A percentile compares a stretch with the other conserved stretches of the same genome.
phyloP scores from a whole-genome alignment of 2,888 invertebrate species.

The Arctia plantaginis region DNA sequence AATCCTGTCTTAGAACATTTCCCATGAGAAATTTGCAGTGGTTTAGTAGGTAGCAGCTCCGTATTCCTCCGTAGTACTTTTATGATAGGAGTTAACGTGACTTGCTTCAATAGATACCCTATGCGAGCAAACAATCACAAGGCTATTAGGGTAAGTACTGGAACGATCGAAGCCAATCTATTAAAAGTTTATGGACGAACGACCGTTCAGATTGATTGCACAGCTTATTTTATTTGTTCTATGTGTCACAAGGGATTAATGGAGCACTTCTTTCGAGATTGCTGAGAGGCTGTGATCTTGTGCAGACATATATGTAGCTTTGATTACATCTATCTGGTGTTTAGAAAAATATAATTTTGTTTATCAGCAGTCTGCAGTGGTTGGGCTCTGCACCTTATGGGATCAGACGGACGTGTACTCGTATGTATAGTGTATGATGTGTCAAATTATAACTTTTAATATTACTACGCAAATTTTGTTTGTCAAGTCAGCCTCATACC shows the following conservation, averaged over 20 bases:
- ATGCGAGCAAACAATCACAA: constrained; percentile 62
- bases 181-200: constrained; percentile 74
- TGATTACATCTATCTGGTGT: neutral
- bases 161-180: constrained; percentile 76
- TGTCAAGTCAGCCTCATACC: neutral
- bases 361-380: neutral
- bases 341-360: neutral
- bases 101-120: constrained; percentile 47
- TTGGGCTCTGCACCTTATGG: neutral
- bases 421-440: neutral
- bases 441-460: too few species aligned
- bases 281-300: constrained; percentile 30
- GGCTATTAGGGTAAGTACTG: constrained; percentile 76
- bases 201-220: constrained; percentile 73
- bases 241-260: constrained; percentile 61
- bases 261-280: constrained; percentile 36
- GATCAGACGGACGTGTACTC: neutral
- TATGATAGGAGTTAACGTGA: constrained; percentile 49
- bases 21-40: constrained; percentile 48
- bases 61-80: constrained; percentile 46
- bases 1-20: constrained; percentile 32
- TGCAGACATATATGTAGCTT: constrained; percentile 1
- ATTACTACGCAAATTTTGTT: too few species aligned
- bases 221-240: constrained; percentile 73
- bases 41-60: constrained; percentile 37